Conservation (phyloP, 2,113 vertebrate species). For the Psittacula cyanocephala region DNA sequence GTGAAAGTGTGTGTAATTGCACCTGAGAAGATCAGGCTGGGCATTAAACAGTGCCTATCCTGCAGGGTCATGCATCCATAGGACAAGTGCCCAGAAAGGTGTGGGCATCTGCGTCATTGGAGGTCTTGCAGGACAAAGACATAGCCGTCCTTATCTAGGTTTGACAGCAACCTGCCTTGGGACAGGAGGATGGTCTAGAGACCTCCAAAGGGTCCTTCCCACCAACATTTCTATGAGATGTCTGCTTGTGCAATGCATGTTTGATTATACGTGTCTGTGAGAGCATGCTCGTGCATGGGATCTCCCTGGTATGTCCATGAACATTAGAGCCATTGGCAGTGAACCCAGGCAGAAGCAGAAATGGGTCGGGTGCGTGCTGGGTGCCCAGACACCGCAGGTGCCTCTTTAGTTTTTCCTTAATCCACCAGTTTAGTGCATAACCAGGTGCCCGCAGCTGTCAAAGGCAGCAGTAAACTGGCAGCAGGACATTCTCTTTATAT, state of each 20-base stretch:
- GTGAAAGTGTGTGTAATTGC: background rate
- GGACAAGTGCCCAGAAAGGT: background rate
- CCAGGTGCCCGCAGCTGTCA: background rate
- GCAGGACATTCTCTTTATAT: accelerated
- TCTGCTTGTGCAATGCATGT: background rate
- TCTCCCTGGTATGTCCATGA: background rate
- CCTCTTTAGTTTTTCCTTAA: background rate
- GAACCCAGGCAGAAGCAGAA: background rate
- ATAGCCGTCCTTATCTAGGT: background rate
- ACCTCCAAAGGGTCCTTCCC: background rate
- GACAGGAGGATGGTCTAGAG: background rate
- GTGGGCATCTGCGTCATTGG: background rate
- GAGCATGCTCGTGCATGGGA: background rate
- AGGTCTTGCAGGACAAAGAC: background rate
- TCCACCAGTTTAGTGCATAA: background rate
- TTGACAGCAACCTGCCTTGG: background rate
- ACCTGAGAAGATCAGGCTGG: background rate
- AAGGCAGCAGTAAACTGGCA: background rate
- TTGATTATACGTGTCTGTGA: background rate
- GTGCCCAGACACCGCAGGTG: background rate
- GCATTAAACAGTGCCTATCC: background rate
- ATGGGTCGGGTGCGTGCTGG: background rate
- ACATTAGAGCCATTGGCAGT: background rate
- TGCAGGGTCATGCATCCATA: accelerated
- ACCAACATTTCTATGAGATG: background rate